Base-by-base conservation (phyloP, 2,113 vertebrate species). In the Microcebus murinus region DNA sequence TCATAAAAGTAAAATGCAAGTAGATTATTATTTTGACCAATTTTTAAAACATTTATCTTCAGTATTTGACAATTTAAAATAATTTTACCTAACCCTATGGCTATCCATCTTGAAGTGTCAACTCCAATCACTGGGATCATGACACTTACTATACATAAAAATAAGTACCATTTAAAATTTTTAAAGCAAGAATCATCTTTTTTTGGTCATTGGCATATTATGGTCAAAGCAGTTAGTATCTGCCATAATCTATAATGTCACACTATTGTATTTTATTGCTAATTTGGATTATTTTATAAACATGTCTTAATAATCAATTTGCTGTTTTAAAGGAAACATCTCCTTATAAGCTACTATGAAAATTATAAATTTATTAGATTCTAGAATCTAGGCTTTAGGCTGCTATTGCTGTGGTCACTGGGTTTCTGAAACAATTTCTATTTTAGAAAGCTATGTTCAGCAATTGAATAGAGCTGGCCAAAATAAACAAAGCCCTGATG, bases 391-490 rank as follows among this genome's bases (percentile, higher is more conserved):
- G 76, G 59, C 23, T 68, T 87, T 82, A 94, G 57, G 48, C 48
- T 95, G 70, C 86, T 91, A 73, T 61, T 89, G 67, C 82, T 77
- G 27, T 59, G 68, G 61, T 89, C 4, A 65, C 23, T 84, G 48
- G 55, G 20, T 88, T 95, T 95, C 55, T 74, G 7, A 57, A 17
- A 89, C 0, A 6, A 48, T 67, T 95, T 95, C 45, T 93, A 42
- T 42, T 94, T 97, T 65, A 94, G 88, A 87, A 91, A 96, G 76
- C 67, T 96, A 86, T 76, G 63, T 83, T 95, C 79, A 93, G 82
- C 88, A 83, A 84, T 5, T 94, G 34, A 68, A 92, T 86, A 82
- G 31, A 94, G 14, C 48, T 86, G 52, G 79, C n/a, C 18, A 68
- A 95, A 84, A 80, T 59, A 80, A 84, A 80, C 52, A 80, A 74